Evolutionary conservation across 2,888 invertebrate species (phyloP).

Genomic region (Andrena flavipes): DNA sequence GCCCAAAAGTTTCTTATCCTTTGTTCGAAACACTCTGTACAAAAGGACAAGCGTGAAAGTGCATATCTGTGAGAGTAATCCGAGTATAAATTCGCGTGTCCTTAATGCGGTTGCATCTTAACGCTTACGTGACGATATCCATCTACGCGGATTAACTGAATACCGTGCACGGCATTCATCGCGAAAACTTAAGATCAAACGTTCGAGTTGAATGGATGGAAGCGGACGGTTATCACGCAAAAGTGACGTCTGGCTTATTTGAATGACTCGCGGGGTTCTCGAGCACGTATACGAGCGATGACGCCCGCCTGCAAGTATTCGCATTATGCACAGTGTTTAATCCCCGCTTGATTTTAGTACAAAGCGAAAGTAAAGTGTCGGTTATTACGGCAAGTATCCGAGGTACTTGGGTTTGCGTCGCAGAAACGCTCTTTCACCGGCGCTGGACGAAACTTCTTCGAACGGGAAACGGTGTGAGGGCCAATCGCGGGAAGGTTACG

Average conservation of each 20-base stretch:
- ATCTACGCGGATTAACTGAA: constrained; percentile 7
- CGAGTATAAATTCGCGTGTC: neutral
- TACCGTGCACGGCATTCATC: neutral
- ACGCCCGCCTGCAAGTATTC: constrained; percentile 40
- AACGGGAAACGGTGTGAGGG: neutral
- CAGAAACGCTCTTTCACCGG: constrained; percentile 9
- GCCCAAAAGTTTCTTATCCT: too few species aligned
- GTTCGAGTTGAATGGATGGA: constrained; percentile 27
- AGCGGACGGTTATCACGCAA: constrained; percentile 20
- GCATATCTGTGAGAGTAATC: too few species aligned
- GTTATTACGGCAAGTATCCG: constrained; percentile 29
- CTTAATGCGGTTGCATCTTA: neutral
- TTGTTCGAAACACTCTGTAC: too few species aligned
- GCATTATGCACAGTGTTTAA: constrained; percentile 49
- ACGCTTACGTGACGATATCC: neutral
- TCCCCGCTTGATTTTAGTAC: constrained; percentile 49
- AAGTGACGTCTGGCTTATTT: constrained; percentile 27
- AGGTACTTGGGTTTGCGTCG: constrained; percentile 5
- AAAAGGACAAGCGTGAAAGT: too few species aligned
- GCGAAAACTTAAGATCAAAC: constrained; percentile 16
- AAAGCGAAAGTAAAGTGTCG: constrained; percentile 50
- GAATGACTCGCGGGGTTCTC: constrained; percentile 11
- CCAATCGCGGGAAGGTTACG: neutral
- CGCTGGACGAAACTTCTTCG: constrained; percentile 16
- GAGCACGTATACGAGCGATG: constrained; percentile 31